Evolutionary conservation across 92 coral and sea anemone species (phyloP), one percentile per base, ranked within the genome.

Genomic region (Isaurus tuberculatus): DNA sequence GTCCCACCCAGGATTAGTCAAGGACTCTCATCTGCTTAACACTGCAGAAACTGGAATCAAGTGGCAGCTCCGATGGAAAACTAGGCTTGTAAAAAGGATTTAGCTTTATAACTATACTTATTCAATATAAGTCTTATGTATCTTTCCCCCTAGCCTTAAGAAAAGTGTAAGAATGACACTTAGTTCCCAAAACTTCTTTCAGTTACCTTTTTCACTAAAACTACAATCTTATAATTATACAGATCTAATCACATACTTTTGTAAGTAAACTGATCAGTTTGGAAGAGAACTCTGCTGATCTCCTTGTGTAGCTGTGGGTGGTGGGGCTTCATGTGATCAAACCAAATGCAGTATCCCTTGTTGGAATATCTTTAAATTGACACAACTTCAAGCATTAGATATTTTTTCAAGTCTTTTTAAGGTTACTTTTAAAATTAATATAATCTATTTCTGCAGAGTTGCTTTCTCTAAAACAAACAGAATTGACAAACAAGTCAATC

Each of bases 291-390:
- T 75, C 91, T 83, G 81, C 92, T 94, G 37, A 97, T 84, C 53
- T 97, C 97, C 13, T 87, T 91, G 74, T 97, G 94, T 14, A 97
- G 83, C 1, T 29, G 32, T 5, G 87, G 98, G 69, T 94, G 91
- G 14, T 92, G 33, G 3, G 99, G 98, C 0, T 88, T 92, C 34
- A 97, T 49, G 68, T 94, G 95, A 72, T 97, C 98, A 42, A 94
- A 97, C 99, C 99, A 97, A 51, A 97, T 88, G 81, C 95, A 90
- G 22, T 78, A 97, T 63, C 89, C 97, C 37, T 89, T 84, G 66
- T 91, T 88, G 72, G 90, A 86, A 89, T 81, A 97, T 74, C 99
- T 97, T 40, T 57, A 84, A 79, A 22, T 5, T 30, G 0, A 58
- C 31, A 9, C 28, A 64, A n/a, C 25, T 5, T 3, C 33, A 15